Evolutionary conservation across 2,113 vertebrate species (phyloP).

Genomic region (Cyanistes caeruleus): DNA sequence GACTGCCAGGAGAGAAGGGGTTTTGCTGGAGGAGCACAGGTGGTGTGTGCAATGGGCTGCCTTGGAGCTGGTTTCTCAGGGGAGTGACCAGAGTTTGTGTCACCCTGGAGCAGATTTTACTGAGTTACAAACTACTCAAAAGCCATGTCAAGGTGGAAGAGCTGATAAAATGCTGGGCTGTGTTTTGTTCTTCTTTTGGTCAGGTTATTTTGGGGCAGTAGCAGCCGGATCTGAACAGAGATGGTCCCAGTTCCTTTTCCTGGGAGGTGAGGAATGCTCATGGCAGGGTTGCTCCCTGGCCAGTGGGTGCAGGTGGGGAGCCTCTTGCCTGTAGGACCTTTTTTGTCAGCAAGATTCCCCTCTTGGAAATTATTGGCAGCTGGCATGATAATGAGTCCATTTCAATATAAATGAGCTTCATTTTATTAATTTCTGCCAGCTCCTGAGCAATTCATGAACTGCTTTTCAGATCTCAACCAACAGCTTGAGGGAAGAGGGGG

Average conservation of each 20-base stretch:
- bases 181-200: not conserved
- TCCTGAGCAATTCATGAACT: slow-evolving; percentile 70
- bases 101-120: not conserved
- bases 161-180: not conserved
- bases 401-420: slow-evolving; percentile 76
- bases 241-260: not conserved
- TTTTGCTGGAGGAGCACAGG: not conserved
- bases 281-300: not conserved
- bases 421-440: slow-evolving; percentile 76
- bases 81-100: not conserved
- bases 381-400: slow-evolving; percentile 74
- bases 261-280: not conserved
- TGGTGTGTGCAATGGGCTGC: rapidly evolving
- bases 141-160: not conserved
- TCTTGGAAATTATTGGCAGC: slow-evolving; percentile 74
- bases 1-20: not conserved
- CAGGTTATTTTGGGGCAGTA: not conserved
- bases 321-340: slow-evolving; percentile 44
- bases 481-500: slow-evolving; percentile 32
- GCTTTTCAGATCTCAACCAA: slow-evolving; percentile 63
- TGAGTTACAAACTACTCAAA: not conserved
- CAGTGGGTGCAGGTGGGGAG: slow-evolving; percentile 51
- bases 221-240: not conserved
- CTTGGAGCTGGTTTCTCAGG: not conserved
- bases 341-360: slow-evolving; percentile 64